Conservation (phyloP, 2,888 invertebrate species). For the Cordylochernes scorpioides region DNA sequence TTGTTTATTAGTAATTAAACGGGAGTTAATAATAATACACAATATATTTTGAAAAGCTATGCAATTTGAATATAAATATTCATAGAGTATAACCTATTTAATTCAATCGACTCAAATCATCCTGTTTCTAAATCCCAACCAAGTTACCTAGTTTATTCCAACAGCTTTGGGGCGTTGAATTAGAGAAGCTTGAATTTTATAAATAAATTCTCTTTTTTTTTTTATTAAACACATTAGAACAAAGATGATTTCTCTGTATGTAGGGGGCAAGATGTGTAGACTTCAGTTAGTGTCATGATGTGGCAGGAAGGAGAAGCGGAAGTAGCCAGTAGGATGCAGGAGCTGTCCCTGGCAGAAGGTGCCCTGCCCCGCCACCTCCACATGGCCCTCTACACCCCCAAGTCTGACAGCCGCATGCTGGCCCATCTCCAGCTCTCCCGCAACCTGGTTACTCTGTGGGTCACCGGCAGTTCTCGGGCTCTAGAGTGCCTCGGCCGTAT, state of each 20-base stretch:
- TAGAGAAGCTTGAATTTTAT: too few species aligned
- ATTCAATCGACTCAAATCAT: too few species aligned
- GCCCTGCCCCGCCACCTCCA: constrained; percentile 75
- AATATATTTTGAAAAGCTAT: too few species aligned
- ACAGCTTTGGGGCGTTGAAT: too few species aligned
- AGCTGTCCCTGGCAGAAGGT: constrained; percentile 79
- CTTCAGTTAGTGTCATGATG: constrained; percentile 2
- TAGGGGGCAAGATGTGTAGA: neutral
- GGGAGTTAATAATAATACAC: too few species aligned
- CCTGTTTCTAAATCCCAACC: too few species aligned
- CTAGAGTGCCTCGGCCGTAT: constrained; percentile 57
- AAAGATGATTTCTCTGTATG: constrained; percentile 1
- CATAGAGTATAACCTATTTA: too few species aligned
- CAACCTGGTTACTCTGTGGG: constrained; percentile 83
- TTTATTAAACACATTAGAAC: too few species aligned
- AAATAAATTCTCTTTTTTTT: too few species aligned
- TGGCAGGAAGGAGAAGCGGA: constrained; percentile 55
- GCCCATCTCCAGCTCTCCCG: constrained; percentile 51
- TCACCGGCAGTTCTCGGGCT: constrained; percentile 73
- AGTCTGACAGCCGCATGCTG: constrained; percentile 46
- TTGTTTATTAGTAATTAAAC: too few species aligned
- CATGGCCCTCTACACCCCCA: constrained; percentile 56
- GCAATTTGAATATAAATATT: too few species aligned
- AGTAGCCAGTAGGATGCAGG: constrained; percentile 78
- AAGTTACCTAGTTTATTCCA: too few species aligned